Conservation (phyloP, 2,113 vertebrate genomes). For the Xenotilapia longispinis region DNA sequence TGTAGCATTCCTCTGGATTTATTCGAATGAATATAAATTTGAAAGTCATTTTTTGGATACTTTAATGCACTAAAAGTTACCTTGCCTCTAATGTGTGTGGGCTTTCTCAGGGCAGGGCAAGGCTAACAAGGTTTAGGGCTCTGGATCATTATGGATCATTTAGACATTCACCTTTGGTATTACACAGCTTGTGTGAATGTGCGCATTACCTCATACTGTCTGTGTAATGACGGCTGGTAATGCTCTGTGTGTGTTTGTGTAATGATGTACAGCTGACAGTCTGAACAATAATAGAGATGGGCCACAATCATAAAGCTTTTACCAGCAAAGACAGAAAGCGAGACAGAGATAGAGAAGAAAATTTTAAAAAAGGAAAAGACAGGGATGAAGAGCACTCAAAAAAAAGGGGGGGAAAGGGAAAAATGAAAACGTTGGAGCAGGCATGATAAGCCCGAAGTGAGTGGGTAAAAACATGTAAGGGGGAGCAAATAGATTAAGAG, state of each 20-base stretch:
- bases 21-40: neutral
- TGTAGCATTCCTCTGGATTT: neutral
- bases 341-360: neutral
- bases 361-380: neutral
- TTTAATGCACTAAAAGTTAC: neutral
- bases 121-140: constrained; percentile 3
- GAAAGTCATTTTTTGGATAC: neutral
- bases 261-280: neutral
- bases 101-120: neutral
- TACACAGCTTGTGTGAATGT: neutral
- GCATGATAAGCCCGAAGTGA: neutral
- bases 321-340: neutral
- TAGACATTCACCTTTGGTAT: constrained; percentile 14
- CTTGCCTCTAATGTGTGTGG: neutral
- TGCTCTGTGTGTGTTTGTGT: neutral
- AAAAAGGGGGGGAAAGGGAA: neutral
- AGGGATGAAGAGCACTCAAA: neutral
- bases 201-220: neutral
- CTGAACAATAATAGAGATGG: neutral
- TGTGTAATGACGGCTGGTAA: neutral
- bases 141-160: constrained; percentile 23
- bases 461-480: neutral
- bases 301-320: constrained; percentile 19
- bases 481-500: constrained; percentile 18
- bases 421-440: neutral